These are phyloP conservation scores for Parotocinclus haroldoi DNA, from an alignment of 2,797 vertebrate genomes.

Conservation along the genomic window DNA sequence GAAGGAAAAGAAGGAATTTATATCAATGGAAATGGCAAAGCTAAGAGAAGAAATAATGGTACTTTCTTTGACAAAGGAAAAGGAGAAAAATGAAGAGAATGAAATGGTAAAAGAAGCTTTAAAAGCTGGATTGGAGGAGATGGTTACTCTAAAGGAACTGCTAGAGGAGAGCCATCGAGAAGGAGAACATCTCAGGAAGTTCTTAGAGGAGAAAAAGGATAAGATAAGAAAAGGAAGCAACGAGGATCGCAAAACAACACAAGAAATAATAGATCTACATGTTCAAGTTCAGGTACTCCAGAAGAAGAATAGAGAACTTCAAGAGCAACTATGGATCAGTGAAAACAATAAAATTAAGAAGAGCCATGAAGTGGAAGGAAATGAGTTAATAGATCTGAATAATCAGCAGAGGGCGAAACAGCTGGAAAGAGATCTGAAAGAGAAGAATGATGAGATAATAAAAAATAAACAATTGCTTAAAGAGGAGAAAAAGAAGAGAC, in stretches of 20 bases:
- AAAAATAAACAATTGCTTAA: constrained; percentile 16
- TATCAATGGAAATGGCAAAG: constrained; percentile 1
- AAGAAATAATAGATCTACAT: constrained; percentile 26
- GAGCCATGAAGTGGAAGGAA: constrained; percentile 42
- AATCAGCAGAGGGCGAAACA: constrained; percentile 29
- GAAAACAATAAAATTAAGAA: constrained; percentile 54
- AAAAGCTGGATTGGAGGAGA: constrained; percentile 55
- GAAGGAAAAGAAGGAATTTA: constrained; percentile 30
- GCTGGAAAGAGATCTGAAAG: constrained; percentile 1
- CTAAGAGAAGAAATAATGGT: constrained; percentile 30
- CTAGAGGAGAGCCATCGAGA: constrained; percentile 59
- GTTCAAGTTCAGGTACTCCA: constrained; percentile 24
- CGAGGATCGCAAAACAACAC: constrained; percentile 34
- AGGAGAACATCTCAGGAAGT: constrained; percentile 55
- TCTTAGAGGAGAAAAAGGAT: constrained; percentile 53
- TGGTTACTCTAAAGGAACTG: constrained; percentile 56
- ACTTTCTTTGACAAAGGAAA: constrained; percentile 26
- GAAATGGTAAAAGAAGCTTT: constrained; percentile 58
- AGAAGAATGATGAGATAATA: constrained; percentile 12
- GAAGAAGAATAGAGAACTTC: constrained; percentile 41
- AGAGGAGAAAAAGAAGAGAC: constrained; percentile 25
- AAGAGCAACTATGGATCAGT: constrained; percentile 26
- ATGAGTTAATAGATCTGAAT: constrained; percentile 51
- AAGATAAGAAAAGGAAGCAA: constrained; percentile 47
- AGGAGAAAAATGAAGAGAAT: constrained; percentile 49